Base-by-base conservation (phyloP, 2,888 invertebrate genomes). In the Xestia c-nigrum region DNA sequence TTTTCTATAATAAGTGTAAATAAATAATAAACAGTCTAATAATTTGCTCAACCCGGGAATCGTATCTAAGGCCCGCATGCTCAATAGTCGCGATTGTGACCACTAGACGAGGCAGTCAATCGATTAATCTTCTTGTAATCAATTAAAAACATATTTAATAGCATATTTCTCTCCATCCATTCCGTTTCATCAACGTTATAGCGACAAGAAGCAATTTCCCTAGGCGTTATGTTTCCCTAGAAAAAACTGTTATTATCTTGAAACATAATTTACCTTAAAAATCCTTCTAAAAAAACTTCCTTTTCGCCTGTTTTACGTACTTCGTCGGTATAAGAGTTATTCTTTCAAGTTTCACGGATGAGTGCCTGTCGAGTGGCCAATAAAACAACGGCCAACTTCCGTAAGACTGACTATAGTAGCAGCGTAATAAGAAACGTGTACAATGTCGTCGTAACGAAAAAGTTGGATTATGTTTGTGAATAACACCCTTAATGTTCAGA, bases 361-460 rank as follows among this genome's bases (percentile, higher is more conserved):
- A 84, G 77, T 70, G 86, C 78, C 76, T 69, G 75, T 80, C 72
- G 78, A 87, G 81, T 77, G 70, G 59, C 79, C 75, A 87, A 88
- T 88, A 89, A 88, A 86, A 85, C 83, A 79, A 78, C 77, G 78
- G 63, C 72, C 73, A 88, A 88, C 85, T 89, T 88, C 82, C 68
- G 43, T 43, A 21, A 66, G 19, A 72, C 87, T 72, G 75, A 72
- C 71, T 77, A 40, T 66, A 76, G 67, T 47, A 61, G 65, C n/a
- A 64, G 66, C 66, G 78, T 84, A 82, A 87, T 86, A 84, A 76
- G 80, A 87, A 80, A 85, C 83, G 85, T 86, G 78, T 83, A 80
- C 72, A 75, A 68, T 67, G 71, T 85, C 81, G 66, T 86, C 81
- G 66, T 83, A 83, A 87, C 80, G 75, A 85, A 80, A 85, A 88